Evolutionary conservation across 1,140 invertebrate species (phyloP), one percentile per base, ranked within the genome.

Genomic region (Adoxophyes honmai): DNA sequence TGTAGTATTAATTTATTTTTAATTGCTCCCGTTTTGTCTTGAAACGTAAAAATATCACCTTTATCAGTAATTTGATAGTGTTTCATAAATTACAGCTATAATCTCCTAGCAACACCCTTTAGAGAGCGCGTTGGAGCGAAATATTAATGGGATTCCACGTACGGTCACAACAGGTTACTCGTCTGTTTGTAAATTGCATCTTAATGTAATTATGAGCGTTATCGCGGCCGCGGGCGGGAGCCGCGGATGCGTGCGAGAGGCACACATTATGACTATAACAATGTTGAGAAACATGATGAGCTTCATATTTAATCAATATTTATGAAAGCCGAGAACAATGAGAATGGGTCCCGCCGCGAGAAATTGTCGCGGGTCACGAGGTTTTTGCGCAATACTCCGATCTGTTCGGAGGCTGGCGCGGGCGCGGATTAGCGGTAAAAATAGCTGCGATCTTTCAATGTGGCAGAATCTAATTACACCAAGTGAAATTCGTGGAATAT

Each of bases 261-360:
- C 51, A 15, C 34, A 35, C 51, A 52, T 34, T 52, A 52, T 37
- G 36, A 10, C 2, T 13, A 9, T 48, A 71, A 83, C 82, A 86
- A 84, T 84, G 78, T 86, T 84, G 83, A 72, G 81, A 82, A 86
- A 67, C 52, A 56, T 62, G 53, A 62, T 37, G 11, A 38, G 52
- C 52, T 53, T 53, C 68, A 60, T 70, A 74, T 75, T 70, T 67
- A 63, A 70, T 75, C 64, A 60, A 71, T 73, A 64, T 67, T 68
- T 67, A 77, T 72, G 83, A 86, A 86, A 84, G 83, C 75, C 59
- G 60, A 69, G 62, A 82, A 86, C 83, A 86, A 86, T 86, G 66
- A 70, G 64, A 66, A 73, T 78, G 80, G 66, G 76, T 78, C 60
- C 57, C 39, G 34, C 42, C 35, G 42, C 70, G 70, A 60, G 75